phyloP scores from a whole-genome alignment of 2,113 vertebrate genomes.

The Chaetops frenatus region DNA sequence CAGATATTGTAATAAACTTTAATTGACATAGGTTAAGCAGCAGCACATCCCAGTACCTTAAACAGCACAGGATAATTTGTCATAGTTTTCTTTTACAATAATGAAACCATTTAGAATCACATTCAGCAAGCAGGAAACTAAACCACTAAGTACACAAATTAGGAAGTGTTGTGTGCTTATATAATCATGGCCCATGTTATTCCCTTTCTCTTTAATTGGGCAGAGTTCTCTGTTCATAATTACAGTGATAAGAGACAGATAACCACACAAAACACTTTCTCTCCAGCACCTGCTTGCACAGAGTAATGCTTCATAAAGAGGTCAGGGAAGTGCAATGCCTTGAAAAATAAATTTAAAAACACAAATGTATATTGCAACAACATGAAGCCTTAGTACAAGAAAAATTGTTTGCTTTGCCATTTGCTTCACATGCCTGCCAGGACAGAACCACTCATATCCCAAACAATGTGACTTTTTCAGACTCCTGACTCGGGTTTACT shows the following conservation, averaged over 20 bases:
- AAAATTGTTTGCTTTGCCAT: background rate
- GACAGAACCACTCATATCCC: background rate
- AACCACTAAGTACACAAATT: background rate
- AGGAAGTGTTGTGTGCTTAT: background rate
- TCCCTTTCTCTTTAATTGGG: background rate
- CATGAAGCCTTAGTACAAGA: background rate
- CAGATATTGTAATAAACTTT: background rate
- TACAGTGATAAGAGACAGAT: background rate
- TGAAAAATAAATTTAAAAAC: background rate
- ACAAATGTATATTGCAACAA: background rate
- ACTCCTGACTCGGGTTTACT: background rate
- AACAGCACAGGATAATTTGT: background rate
- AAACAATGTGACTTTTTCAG: background rate
- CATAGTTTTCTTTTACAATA: background rate
- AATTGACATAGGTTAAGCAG: background rate
- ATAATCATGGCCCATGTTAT: background rate
- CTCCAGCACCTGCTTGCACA: background rate
- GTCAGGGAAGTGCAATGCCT: background rate
- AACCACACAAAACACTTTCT: background rate
- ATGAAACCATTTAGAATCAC: background rate
- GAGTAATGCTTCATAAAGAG: background rate
- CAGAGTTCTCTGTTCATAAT: background rate
- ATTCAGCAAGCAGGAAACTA: background rate
- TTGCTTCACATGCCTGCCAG: background rate
- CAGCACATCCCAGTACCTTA: background rate